Evolutionary conservation across 2,113 vertebrate species (phyloP).

Genomic region (Hirundichthys speculiger): DNA sequence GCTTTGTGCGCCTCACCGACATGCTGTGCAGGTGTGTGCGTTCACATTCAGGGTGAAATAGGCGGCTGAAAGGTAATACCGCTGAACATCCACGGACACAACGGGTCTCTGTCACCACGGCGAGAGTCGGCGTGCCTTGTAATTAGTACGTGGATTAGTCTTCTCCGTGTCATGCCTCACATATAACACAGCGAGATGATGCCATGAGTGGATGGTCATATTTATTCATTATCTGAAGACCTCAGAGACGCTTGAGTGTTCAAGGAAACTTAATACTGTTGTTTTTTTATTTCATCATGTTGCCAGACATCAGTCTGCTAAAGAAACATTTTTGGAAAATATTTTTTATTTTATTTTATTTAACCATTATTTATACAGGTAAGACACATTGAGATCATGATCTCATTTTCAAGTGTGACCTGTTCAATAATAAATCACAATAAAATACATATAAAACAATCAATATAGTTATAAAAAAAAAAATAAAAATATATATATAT

Average conservation of each 20-base stretch:
- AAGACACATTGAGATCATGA: no score
- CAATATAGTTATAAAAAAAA: no score
- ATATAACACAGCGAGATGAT: constrained; percentile 37
- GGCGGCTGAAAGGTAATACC: constrained; percentile 48
- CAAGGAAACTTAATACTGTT: no score
- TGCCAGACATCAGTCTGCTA: no score
- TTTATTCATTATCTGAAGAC: constrained; percentile 38
- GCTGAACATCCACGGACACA: constrained; percentile 22
- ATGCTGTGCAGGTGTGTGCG: constrained; percentile 87
- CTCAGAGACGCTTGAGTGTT: not conserved
- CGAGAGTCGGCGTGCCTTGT: constrained; percentile 48
- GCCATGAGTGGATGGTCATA: constrained; percentile 18
- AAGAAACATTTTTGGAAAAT: no score
- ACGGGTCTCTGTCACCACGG: constrained; percentile 12
- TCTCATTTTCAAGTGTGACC: no score
- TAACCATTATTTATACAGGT: no score
- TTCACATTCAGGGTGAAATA: constrained; percentile 24
- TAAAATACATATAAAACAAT: no score
- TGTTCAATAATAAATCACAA: no score
- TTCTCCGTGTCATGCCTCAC: constrained; percentile 30
- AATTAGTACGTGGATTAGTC: constrained; percentile 19
- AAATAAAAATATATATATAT: no score
- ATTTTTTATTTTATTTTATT: no score
- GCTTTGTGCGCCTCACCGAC: constrained; percentile 93
- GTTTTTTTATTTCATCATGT: no score